Conservation (phyloP, 2,113 vertebrate genomes). For the Melanocharis versteri region DNA sequence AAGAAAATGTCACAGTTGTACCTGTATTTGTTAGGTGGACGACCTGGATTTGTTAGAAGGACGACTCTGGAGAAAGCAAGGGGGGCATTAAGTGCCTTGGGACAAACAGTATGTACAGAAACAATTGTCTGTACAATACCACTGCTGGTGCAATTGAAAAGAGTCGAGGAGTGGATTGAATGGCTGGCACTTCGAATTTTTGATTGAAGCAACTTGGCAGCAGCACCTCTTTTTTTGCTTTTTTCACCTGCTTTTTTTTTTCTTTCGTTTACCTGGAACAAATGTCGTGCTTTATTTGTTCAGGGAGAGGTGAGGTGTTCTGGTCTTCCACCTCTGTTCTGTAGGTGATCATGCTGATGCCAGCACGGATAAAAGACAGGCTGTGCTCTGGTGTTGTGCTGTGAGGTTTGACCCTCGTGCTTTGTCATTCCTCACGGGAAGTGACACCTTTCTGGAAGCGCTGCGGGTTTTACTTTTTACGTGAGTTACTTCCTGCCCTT, state of each 20-base stretch:
- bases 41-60: too few relatives aligned
- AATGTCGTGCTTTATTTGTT: background rate
- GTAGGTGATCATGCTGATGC: background rate
- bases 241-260: background rate
- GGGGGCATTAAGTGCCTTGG: background rate
- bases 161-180: background rate
- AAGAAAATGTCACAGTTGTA: background rate
- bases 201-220: background rate
- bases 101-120: background rate
- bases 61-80: background rate
- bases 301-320: background rate
- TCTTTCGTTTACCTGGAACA: background rate
- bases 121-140: background rate
- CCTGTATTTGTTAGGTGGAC: background rate
- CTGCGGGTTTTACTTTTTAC: background rate
- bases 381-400: background rate
- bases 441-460: background rate
- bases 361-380: background rate
- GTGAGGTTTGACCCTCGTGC: background rate
- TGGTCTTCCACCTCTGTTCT: background rate
- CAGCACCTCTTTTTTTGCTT: background rate
- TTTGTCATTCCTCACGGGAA: background rate
- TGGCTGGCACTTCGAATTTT: background rate
- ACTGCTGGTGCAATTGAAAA: background rate
- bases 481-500: background rate